Percentiles rank a stretch among this genome's conserved stretches.
Evolutionary conservation across 2,113 vertebrate genomes (phyloP).

Genomic region (Jaculus jaculus): DNA sequence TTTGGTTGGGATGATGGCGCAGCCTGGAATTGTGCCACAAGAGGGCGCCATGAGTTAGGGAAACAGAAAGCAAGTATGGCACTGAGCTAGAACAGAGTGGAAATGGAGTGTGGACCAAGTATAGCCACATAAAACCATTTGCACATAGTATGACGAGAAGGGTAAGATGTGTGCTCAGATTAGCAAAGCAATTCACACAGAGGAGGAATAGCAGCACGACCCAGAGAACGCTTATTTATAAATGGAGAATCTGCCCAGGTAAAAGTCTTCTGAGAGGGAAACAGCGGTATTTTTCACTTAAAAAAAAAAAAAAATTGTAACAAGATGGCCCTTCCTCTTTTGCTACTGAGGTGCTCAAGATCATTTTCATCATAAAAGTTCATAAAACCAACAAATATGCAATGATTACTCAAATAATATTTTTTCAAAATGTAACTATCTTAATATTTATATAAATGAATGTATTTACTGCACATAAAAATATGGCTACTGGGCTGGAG

Average conservation of each 20-base stretch:
- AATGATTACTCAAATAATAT: not conserved
- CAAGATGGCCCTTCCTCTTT: accelerated
- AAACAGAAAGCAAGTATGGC: accelerated
- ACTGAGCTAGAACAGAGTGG: not conserved
- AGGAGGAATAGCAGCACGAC: accelerated
- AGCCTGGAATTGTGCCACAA: not conserved
- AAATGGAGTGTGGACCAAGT: too few relatives aligned
- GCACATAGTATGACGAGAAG: accelerated
- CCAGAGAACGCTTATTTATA: accelerated
- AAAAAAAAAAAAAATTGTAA: too few relatives aligned
- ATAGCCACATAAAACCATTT: accelerated
- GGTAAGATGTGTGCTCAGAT: accelerated
- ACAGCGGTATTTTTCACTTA: accelerated
- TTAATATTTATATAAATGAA: not conserved
- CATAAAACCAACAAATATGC: not conserved
- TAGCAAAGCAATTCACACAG: not conserved
- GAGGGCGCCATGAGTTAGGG: not conserved
- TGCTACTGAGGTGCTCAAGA: accelerated
- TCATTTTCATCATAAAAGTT: not conserved
- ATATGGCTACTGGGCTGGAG: too few relatives aligned
- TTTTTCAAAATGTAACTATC: not conserved
- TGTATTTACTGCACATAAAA: not conserved
- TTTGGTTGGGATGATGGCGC: not conserved
- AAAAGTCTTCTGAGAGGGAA: not conserved
- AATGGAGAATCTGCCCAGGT: too few relatives aligned